phyloP scores from a whole-genome alignment of 2,888 invertebrate genomes.

The Polyommatus icarus region DNA sequence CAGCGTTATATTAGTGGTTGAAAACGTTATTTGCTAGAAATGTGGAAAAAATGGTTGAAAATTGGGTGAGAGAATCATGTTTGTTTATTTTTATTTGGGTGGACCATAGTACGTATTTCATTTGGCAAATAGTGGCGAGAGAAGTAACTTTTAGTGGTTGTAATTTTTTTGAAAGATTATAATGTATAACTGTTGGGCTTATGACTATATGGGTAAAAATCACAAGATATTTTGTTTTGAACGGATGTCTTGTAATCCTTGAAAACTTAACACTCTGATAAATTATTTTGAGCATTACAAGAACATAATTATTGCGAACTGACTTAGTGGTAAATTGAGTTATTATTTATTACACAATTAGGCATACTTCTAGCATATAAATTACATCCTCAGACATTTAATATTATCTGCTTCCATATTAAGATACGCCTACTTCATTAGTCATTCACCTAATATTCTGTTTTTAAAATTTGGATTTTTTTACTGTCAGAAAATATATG shows the following conservation, averaged over 20 bases:
- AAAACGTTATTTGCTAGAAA: not conserved
- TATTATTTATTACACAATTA: conserved; percentile 8
- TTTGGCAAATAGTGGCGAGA: not conserved
- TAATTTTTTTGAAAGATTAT: no score
- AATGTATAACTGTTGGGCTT: no score
- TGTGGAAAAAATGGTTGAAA: not conserved
- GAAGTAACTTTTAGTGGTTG: not conserved
- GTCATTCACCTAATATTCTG: not conserved
- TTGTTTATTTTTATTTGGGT: not conserved
- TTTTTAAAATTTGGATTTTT: not conserved
- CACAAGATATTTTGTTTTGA: not conserved
- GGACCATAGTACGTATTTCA: not conserved
- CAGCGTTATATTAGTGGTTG: no score
- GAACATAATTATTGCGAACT: not conserved
- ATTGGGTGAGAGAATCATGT: not conserved
- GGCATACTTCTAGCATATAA: conserved; percentile 5
- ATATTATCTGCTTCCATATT: not conserved
- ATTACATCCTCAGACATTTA: not conserved
- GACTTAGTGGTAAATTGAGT: not conserved
- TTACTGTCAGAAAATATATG: not conserved
- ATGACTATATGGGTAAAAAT: not conserved
- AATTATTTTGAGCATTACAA: conserved; percentile 1
- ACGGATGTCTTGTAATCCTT: not conserved
- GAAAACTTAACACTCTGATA: not conserved
- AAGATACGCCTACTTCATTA: not conserved